These are phyloP conservation scores for Diglossa cyanea DNA, from an alignment of 2,797 vertebrate genomes.

Conservation along the genomic window DNA sequence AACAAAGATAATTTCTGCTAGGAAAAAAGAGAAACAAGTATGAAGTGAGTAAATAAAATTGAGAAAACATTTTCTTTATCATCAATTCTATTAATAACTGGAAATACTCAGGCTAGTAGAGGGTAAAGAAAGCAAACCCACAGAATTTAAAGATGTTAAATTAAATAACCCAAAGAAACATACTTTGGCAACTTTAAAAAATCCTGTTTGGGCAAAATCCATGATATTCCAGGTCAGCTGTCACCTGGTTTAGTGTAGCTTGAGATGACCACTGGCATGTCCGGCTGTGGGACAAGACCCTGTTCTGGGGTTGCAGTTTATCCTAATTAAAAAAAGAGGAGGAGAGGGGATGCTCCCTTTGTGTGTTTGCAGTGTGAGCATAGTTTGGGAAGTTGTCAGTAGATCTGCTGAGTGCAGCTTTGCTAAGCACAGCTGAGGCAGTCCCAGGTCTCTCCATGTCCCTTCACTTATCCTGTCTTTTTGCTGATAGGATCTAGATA, in stretches of 20 bases:
- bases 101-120: neutral
- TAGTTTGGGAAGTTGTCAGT: neutral
- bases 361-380: constrained; percentile 33
- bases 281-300: neutral
- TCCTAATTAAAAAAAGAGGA: neutral
- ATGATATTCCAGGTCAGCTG: neutral
- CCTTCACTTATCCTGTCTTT: constrained; percentile 27
- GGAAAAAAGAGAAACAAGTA: neutral
- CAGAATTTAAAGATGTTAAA: neutral
- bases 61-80: neutral
- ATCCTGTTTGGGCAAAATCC: neutral
- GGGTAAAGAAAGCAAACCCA: neutral
- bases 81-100: neutral
- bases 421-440: constrained; percentile 38
- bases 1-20: neutral
- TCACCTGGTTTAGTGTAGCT: neutral
- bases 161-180: neutral
- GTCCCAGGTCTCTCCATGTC: neutral
- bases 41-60: neutral
- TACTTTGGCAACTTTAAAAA: neutral
- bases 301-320: neutral
- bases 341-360: constrained; percentile 9
- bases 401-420: constrained; percentile 53
- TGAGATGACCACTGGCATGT: neutral
- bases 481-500: constrained; percentile 88